phyloP scores from a whole-genome alignment of 2,888 invertebrate genomes.

The Tetragonisca angustula region DNA sequence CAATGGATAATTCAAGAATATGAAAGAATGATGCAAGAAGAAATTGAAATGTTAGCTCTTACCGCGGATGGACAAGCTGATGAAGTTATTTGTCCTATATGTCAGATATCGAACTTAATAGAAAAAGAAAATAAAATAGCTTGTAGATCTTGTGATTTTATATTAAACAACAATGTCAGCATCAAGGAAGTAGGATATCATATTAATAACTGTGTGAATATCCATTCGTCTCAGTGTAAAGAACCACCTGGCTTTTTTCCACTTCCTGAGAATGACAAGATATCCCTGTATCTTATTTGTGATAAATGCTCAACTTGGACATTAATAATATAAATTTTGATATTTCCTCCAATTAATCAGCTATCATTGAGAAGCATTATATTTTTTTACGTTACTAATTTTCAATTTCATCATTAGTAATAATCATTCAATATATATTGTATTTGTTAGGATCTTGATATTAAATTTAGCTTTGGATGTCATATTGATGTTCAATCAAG shows the following conservation, averaged over 20 bases:
- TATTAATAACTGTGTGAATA: slow-evolving; percentile 70
- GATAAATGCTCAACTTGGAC: slow-evolving; percentile 74
- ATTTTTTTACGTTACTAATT: neutral
- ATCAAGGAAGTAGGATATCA: slow-evolving; percentile 72
- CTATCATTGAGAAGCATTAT: neutral
- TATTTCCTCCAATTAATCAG: neutral
- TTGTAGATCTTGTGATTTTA: slow-evolving; percentile 77
- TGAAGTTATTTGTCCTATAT: slow-evolving; percentile 82
- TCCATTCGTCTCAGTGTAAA: slow-evolving; percentile 74
- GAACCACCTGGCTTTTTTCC: slow-evolving; percentile 75
- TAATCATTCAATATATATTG: slow-evolving; percentile 11
- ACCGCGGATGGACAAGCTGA: slow-evolving; percentile 73
- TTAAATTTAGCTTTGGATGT: slow-evolving; percentile 2
- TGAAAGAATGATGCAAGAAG: slow-evolving; percentile 76
- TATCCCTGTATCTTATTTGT: slow-evolving; percentile 76
- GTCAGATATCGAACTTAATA: slow-evolving; percentile 75
- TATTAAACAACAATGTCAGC: slow-evolving; percentile 66
- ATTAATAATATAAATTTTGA: slow-evolving; percentile 61
- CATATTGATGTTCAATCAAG: neutral
- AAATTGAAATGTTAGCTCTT: slow-evolving; percentile 74
- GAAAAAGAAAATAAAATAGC: slow-evolving; percentile 65
- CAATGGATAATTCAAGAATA: slow-evolving; percentile 81
- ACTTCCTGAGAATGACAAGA: slow-evolving; percentile 72
- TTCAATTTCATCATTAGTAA: neutral
- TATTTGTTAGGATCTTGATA: neutral